Evolutionary conservation across 2,113 vertebrate genomes (phyloP).

Genomic region (Astatoreochromis straeleni): DNA sequence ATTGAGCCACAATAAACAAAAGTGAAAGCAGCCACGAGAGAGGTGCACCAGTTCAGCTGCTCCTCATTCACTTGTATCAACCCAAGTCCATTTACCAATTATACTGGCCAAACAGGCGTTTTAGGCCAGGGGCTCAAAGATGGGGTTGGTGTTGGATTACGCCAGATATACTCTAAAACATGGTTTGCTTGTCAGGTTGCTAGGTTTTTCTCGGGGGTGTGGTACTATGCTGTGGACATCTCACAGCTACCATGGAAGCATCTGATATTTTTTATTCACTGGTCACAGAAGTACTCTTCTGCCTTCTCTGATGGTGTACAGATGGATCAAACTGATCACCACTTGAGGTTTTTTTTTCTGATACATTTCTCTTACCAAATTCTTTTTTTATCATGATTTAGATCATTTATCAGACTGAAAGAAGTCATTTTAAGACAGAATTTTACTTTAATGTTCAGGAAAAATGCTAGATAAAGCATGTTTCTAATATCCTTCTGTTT

Average conservation of each 20-base stretch:
- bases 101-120: conserved; percentile 41
- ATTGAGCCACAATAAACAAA: conserved; percentile 52
- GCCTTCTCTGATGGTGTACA: neutral
- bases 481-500: neutral
- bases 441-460: neutral
- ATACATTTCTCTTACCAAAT: neutral
- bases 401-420: neutral
- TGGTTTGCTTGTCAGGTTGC: neutral
- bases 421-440: neutral
- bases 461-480: neutral
- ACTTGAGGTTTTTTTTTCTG: neutral
- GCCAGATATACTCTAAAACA: conserved; percentile 10
- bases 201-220: neutral
- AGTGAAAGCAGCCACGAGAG: conserved; percentile 22
- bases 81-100: conserved; percentile 62
- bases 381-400: neutral
- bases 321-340: neutral
- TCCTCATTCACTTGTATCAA: conserved; percentile 61
- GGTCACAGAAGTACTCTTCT: neutral
- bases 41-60: conserved; percentile 41
- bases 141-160: conserved; percentile 22
- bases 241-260: neutral
- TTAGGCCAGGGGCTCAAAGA: conserved; percentile 24
- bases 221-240: neutral
- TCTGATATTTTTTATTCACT: neutral